Evolutionary conservation across 2,797 vertebrate genomes (phyloP), one percentile per base, ranked within the genome.

Genomic region (Neosilurus mollespiculum): DNA sequence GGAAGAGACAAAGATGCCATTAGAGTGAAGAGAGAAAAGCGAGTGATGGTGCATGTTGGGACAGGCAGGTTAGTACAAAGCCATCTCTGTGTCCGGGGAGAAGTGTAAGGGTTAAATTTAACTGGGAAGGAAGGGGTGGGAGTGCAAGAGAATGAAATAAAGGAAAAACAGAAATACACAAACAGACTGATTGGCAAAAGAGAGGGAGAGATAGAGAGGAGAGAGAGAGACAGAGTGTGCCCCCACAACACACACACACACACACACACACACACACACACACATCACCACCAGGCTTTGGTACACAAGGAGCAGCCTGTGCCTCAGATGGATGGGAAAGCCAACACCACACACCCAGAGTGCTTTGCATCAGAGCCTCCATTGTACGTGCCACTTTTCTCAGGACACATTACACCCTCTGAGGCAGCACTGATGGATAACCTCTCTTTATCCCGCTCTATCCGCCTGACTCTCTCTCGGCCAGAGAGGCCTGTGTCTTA

Each of bases 351-450:
- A 85, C 90, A 89, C 91, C 90, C 88, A 91, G 87, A 77, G 87
- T 83, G 85, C 86, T 86, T 83, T 86, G 92, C 89, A 92, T 95
- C 93, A 95, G 92, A 93, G 93, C 89, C 90, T 86, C 93, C 88
- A 94, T 95, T 95, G 94, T 95, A 88, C 81, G 75, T 69, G 56
- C 71, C 85, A 88, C 81, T 90, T 94, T 94, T 94, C 95, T 93
- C 93, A 95, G 93, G 95, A 94, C 84, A 95, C 88, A 88, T 91
- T 93, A 94, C 91, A 94, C 94, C 91, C 85, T 89, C 88, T 89
- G 89, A 93, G 75, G 80, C 83, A 54, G 79, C 34, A 80, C 85
- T 89, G 94, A 93, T 81, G 90, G 89, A 78, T 84, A 92, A 92
- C 90, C 90, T 87, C 90, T 90, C 80, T 90, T 92, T 92, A 92